These are phyloP conservation scores for Hirundichthys speculiger DNA, from an alignment of 2,113 vertebrate species.

Conservation along the genomic window DNA sequence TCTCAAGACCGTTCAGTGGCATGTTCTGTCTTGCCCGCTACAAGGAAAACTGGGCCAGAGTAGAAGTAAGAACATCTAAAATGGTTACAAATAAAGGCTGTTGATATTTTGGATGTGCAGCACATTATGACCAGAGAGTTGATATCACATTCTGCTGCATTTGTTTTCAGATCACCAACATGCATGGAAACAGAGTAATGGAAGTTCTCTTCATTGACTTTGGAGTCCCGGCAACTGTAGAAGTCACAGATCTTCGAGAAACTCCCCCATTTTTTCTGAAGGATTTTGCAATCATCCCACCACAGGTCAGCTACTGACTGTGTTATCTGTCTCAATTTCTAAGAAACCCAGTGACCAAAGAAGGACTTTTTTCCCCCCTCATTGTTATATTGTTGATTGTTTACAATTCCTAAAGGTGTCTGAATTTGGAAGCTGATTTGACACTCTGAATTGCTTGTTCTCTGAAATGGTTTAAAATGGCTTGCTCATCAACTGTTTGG, in stretches of 20 bases:
- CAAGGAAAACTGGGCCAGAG: slow-evolving; percentile 91
- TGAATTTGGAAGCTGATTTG: no score
- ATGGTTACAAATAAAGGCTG: background rate
- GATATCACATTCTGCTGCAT: background rate
- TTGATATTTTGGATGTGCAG: background rate
- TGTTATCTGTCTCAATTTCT: background rate
- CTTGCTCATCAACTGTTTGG: background rate
- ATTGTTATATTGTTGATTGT: no score
- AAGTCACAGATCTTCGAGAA: slow-evolving; percentile 91
- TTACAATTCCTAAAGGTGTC: no score
- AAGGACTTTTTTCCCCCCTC: no score
- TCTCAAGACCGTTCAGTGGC: slow-evolving; percentile 89
- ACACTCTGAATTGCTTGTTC: no score
- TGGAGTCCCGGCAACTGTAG: slow-evolving; percentile 86
- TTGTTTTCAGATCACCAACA: slow-evolving; percentile 85
- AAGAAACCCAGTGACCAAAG: no score
- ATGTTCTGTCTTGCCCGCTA: slow-evolving; percentile 89
- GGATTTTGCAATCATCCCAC: slow-evolving; percentile 85
- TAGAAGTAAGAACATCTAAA: slow-evolving; percentile 82
- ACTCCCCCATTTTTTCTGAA: slow-evolving; percentile 85
- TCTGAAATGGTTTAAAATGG: background rate
- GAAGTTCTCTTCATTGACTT: slow-evolving; percentile 89
- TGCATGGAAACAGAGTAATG: slow-evolving; percentile 86
- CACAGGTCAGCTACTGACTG: slow-evolving; percentile 83
- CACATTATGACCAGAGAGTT: background rate